Evolutionary conservation across 2,113 vertebrate species (phyloP).

Genomic region (Brachyhypopomus gauderio): DNA sequence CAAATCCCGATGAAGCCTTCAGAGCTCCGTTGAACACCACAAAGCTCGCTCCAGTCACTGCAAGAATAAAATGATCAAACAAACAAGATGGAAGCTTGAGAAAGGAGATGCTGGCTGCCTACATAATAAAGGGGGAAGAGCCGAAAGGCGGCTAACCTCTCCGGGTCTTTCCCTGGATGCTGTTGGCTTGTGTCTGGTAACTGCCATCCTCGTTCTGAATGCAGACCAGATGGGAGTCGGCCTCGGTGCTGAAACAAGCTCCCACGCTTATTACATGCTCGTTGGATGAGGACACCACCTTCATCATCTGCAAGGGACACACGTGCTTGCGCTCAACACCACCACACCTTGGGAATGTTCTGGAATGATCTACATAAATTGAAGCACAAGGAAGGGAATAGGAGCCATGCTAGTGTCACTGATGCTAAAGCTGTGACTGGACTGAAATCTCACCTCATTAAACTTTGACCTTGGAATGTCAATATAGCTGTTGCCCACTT

Average conservation of each 20-base stretch:
- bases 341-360: background rate
- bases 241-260: slow-evolving; percentile 84
- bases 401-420: too few relatives aligned
- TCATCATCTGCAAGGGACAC: slow-evolving; percentile 80
- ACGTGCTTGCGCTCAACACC: background rate
- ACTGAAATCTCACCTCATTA: slow-evolving; percentile 76
- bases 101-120: background rate
- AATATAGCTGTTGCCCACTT: slow-evolving; percentile 92
- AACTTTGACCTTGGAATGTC: slow-evolving; percentile 87
- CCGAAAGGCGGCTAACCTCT: slow-evolving; percentile 75
- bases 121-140: background rate
- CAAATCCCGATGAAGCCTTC: slow-evolving; percentile 90
- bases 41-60: slow-evolving; percentile 95
- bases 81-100: background rate
- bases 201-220: slow-evolving; percentile 84
- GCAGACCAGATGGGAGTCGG: slow-evolving; percentile 93
- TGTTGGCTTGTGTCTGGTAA: slow-evolving; percentile 90
- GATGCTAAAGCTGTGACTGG: background rate
- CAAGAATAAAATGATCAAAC: slow-evolving; percentile 36
- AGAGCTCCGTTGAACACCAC: slow-evolving; percentile 95
- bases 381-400: too few relatives aligned
- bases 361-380: background rate
- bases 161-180: slow-evolving; percentile 81
- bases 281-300: slow-evolving; percentile 85
- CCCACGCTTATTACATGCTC: slow-evolving; percentile 94